A percentile compares a stretch with the other conserved stretches of the same genome.
These are phyloP conservation scores for Diadumene lineata DNA, from an alignment of 92 coral and sea anemone genomes.

Conservation along the genomic window DNA sequence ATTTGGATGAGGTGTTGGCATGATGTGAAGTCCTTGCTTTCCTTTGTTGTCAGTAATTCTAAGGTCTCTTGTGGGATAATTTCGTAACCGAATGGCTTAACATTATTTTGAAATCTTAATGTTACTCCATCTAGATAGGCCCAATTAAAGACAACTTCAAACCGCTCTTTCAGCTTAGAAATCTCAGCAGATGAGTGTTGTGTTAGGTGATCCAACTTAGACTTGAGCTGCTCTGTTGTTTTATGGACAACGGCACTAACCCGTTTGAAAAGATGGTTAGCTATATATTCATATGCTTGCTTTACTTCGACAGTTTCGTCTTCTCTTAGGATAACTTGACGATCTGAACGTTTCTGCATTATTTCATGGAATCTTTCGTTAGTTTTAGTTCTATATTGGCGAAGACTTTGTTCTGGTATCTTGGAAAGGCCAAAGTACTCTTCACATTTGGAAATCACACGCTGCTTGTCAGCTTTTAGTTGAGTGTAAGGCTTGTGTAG, in stretches of 20 bases:
- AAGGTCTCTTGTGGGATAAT: not conserved
- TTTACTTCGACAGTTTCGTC: conserved; percentile 31
- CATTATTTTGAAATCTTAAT: conserved; percentile 18
- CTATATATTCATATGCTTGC: conserved; percentile 46
- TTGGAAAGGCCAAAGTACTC: conserved; percentile 65
- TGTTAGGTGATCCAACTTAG: conserved; percentile 23
- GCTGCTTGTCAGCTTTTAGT: conserved; percentile 31
- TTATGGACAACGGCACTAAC: conserved; percentile 25
- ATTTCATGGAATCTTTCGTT: conserved; percentile 37
- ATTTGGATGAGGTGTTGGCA: conserved; percentile 45
- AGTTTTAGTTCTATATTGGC: conserved; percentile 16
- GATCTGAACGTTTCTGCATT: conserved; percentile 15
- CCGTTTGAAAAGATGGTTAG: conserved; percentile 14
- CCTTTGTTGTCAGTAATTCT: not conserved
- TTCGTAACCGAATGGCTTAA: conserved; percentile 17
- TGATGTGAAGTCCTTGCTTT: conserved; percentile 17
- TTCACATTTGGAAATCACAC: conserved; percentile 49
- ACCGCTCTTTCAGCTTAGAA: conserved; percentile 38
- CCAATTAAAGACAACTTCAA: conserved; percentile 49
- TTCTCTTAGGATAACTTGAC: conserved; percentile 4
- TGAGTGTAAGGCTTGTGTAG: conserved; percentile 46
- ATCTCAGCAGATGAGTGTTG: conserved; percentile 38
- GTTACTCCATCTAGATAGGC: conserved; percentile 56
- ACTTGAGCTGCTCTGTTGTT: conserved; percentile 12
- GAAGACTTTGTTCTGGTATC: conserved; percentile 26